Conservation (phyloP, 2,797 vertebrate genomes). For the Syngnathus acus region DNA sequence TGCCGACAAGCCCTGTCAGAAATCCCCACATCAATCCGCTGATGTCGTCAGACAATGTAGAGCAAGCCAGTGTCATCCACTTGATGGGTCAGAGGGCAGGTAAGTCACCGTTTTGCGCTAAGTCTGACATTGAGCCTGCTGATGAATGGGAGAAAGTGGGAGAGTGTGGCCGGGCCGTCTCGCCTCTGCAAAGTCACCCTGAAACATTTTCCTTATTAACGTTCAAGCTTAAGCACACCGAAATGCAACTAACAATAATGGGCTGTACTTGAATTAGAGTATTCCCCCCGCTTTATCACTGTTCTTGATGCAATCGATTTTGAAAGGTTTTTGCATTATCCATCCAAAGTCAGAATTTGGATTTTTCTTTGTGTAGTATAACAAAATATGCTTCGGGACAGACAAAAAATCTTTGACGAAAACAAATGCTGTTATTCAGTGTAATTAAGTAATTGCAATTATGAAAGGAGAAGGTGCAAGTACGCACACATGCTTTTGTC, state of each 20-base stretch:
- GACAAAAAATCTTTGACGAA: too few species aligned
- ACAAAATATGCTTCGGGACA: too few species aligned
- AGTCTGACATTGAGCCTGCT: conserved; percentile 46
- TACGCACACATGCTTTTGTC: background rate
- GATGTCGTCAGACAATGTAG: conserved; percentile 53
- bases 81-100: conserved; percentile 57
- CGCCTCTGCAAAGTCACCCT: background rate
- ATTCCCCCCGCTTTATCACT: too few species aligned
- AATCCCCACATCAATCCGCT: conserved; percentile 53
- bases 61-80: conserved; percentile 62
- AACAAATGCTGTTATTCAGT: background rate
- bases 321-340: too few species aligned
- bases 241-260: too few species aligned
- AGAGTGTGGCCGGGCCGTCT: conserved; percentile 14
- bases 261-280: too few species aligned
- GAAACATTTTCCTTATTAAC: background rate
- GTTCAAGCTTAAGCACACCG: too few species aligned
- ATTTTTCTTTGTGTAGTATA: too few species aligned
- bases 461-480: background rate
- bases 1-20: conserved; percentile 32
- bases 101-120: conserved; percentile 45
- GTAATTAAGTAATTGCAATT: background rate
- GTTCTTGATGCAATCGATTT: too few species aligned
- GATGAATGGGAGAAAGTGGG: conserved; percentile 40
- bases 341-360: too few species aligned